Conservation (phyloP, 2,113 vertebrate species). For the Chaetura pelagica region DNA sequence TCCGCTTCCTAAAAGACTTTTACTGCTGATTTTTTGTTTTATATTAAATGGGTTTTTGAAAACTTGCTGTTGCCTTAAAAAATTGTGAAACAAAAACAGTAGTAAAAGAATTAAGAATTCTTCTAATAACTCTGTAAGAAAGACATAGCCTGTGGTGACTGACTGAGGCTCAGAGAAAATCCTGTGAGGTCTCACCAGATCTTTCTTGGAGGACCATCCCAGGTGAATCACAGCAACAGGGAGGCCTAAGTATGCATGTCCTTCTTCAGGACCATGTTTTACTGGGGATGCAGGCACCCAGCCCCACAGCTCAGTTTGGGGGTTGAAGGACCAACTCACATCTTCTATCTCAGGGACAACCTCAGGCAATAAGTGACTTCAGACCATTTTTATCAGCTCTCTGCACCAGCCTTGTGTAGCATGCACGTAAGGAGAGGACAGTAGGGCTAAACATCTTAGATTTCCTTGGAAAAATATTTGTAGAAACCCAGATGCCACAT, state of each 20-base stretch:
- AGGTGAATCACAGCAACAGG: neutral
- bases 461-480: neutral
- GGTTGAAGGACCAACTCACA: neutral
- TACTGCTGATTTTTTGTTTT: neutral
- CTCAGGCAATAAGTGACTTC: neutral
- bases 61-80: neutral
- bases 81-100: neutral
- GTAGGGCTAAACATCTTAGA: neutral
- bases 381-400: neutral
- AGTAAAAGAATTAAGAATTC: neutral
- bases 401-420: neutral
- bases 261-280: neutral
- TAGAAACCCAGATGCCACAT: neutral
- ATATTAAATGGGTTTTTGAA: neutral
- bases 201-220: neutral
- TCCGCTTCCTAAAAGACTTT: conserved; percentile 46
- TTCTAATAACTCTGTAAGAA: neutral
- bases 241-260: accelerated
- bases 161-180: neutral
- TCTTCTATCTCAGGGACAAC: neutral
- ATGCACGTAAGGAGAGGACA: neutral
- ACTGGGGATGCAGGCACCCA: neutral
- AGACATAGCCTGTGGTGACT: neutral
- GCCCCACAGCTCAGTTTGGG: neutral
- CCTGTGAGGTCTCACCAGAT: neutral